Evolutionary conservation across 2,113 vertebrate genomes (phyloP).

Genomic region (Sterrhoptilus dennistouni): DNA sequence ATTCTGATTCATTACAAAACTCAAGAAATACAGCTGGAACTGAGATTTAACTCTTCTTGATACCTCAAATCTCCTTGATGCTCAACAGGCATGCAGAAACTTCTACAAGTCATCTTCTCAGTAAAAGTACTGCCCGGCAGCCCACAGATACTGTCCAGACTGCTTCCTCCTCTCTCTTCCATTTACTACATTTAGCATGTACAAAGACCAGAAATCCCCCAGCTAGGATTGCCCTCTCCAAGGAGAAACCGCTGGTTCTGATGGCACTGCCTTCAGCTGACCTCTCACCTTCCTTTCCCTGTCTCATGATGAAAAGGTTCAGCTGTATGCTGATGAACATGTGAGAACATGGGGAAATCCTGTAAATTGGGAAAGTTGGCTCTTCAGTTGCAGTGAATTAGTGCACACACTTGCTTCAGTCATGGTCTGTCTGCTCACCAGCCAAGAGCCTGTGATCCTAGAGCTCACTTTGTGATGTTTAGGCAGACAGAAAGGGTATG

Average conservation of each 20-base stretch:
- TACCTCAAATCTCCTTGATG: not conserved
- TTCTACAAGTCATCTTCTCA: not conserved
- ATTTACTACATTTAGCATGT: not conserved
- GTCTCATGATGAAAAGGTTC: not conserved
- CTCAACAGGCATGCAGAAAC: conserved; percentile 5
- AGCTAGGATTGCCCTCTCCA: not conserved
- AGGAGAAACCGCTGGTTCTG: not conserved
- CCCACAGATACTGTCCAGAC: conserved; percentile 27
- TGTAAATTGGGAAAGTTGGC: not conserved
- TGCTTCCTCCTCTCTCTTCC: not conserved
- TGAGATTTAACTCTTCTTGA: not conserved
- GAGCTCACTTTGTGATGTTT: fast-evolving
- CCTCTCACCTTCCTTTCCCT: not conserved
- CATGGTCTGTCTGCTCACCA: not conserved
- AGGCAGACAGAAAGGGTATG: not conserved
- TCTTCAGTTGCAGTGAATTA: not conserved
- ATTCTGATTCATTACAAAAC: not conserved
- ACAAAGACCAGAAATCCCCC: conserved; percentile 4
- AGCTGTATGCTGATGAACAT: not conserved
- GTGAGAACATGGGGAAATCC: not conserved
- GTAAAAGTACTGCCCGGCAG: not conserved
- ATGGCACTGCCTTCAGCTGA: not conserved
- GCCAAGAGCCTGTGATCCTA: fast-evolving
- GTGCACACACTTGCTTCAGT: not conserved
- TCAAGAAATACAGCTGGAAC: not conserved